phyloP scores from a whole-genome alignment of 1,140 invertebrate species.

The Dufourea novaeangliae region DNA sequence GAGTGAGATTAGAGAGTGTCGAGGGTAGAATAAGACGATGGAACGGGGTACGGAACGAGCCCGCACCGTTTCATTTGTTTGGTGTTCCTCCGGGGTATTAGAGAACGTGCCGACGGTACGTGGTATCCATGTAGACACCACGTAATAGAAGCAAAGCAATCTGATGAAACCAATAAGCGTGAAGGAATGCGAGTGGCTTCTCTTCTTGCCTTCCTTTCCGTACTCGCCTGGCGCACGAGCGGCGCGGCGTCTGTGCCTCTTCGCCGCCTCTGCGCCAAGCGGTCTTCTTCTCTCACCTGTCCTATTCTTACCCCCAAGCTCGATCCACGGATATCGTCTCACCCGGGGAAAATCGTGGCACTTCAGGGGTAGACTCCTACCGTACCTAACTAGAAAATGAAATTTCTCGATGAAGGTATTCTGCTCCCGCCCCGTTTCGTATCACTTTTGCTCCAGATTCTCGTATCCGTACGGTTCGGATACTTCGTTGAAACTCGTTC shows the following conservation, averaged over 20 bases:
- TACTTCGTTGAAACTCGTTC: too few species aligned
- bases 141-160: constrained; percentile 78
- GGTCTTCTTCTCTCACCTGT: constrained; percentile 31
- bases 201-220: constrained; percentile 37
- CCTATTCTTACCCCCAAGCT: constrained; percentile 31
- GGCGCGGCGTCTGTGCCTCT: too few species aligned
- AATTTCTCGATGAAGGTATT: too few species aligned
- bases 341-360: too few species aligned
- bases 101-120: constrained; percentile 77
- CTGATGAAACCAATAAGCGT: constrained; percentile 81
- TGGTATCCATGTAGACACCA: constrained; percentile 73
- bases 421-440: too few species aligned
- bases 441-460: too few species aligned
- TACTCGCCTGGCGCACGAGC: background rate
- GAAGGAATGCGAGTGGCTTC: constrained; percentile 76
- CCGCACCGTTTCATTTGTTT: constrained; percentile 71
- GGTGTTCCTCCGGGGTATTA: constrained; percentile 76
- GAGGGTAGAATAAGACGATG: constrained; percentile 1
- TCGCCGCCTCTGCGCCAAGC: constrained; percentile 33
- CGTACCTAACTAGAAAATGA: too few species aligned
- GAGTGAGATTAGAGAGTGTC: background rate
- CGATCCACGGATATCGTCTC: constrained; percentile 20
- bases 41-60: constrained; percentile 28
- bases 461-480: too few species aligned
- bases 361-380: background rate